Conservation (phyloP, 1,140 invertebrate genomes). For the Ostrea edulis region DNA sequence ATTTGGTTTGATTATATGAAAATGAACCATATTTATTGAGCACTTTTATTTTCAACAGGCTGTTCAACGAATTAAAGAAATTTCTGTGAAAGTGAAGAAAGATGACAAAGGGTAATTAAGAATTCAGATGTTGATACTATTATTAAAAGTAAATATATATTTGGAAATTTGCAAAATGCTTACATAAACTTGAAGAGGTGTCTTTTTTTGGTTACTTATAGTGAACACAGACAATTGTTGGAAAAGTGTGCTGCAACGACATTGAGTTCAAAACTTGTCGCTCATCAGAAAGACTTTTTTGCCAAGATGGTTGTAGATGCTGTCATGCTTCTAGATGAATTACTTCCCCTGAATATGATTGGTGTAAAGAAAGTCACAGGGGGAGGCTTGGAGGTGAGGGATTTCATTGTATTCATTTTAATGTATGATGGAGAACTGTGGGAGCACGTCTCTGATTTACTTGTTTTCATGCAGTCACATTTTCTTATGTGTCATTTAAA, state of each 20-base stretch:
- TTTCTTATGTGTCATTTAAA: too few species aligned
- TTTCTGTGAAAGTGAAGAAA: constrained; percentile 87
- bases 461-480: too few species aligned
- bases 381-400: constrained; percentile 89
- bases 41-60: constrained; percentile 80
- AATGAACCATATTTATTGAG: not conserved
- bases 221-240: constrained; percentile 87
- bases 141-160: not conserved
- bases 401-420: not conserved
- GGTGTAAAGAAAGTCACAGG: constrained; percentile 99
- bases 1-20: not conserved
- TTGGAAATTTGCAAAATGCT: not conserved
- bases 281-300: constrained; percentile 97
- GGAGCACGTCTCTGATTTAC: too few species aligned
- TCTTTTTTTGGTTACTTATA: constrained; percentile 58
- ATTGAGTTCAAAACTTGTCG: constrained; percentile 97
- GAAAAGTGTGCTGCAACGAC: constrained; percentile 98
- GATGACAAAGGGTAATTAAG: constrained; percentile 77
- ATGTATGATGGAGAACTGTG: not conserved
- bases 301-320: constrained; percentile 98
- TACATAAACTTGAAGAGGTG: not conserved
- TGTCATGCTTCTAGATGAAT: constrained; percentile 94
- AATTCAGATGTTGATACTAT: not conserved
- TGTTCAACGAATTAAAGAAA: constrained; percentile 90
- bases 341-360: constrained; percentile 99